phyloP scores from a whole-genome alignment of 1,140 invertebrate genomes.

The Danaus melanippus region DNA sequence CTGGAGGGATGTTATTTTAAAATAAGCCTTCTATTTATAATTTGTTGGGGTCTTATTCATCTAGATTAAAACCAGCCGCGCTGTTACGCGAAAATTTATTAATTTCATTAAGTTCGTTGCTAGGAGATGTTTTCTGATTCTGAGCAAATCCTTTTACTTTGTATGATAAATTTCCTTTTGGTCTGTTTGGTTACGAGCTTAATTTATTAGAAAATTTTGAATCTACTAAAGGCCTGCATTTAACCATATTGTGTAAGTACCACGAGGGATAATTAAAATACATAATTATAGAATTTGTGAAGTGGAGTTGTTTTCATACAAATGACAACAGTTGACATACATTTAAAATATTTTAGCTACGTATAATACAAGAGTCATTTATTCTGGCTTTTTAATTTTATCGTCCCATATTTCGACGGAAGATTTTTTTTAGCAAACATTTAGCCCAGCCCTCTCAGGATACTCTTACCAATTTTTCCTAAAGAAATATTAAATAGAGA shows the following conservation, averaged over 20 bases:
- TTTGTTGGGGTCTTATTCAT: conserved; percentile 11
- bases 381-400: no score
- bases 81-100: conserved; percentile 14
- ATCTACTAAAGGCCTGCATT: no score
- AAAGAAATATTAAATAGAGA: conserved; percentile 28
- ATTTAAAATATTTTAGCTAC: no score
- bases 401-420: no score
- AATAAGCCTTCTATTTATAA: conserved; percentile 7
- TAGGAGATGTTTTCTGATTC: conserved; percentile 16
- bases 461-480: conserved; percentile 8
- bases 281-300: no score
- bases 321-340: no score
- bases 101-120: conserved; percentile 16
- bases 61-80: conserved; percentile 10
- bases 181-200: conserved; percentile 12
- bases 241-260: no score
- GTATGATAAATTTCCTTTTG: conserved; percentile 9
- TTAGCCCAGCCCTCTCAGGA: conserved; percentile 5
- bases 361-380: no score
- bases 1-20: conserved; percentile 2
- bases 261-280: no score
- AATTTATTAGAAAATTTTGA: conserved; percentile 12
- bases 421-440: neutral
- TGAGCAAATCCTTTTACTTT: conserved; percentile 17
- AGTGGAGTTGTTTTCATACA: no score